A percentile compares a stretch with the other conserved stretches of the same genome.
Evolutionary conservation across 2,888 invertebrate species (phyloP).

Genomic region (Himalopsyche japonica): DNA sequence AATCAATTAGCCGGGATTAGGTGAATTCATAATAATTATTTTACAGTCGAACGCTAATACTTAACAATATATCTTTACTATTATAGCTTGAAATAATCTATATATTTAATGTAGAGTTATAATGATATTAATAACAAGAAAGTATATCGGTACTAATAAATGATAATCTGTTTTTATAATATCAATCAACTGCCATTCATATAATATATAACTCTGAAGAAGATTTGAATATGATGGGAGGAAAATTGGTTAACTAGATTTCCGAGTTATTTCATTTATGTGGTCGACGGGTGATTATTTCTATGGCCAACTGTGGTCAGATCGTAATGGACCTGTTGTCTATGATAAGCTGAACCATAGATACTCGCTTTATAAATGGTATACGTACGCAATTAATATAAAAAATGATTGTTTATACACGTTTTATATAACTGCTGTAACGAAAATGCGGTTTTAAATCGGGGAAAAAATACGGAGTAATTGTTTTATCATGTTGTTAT

Average conservation of each 20-base stretch:
- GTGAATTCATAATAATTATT: too few relatives aligned
- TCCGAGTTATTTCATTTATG: background rate
- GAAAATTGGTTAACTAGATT: background rate
- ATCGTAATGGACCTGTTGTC: background rate
- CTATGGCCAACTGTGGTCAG: background rate
- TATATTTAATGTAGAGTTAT: too few relatives aligned
- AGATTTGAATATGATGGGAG: background rate
- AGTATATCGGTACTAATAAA: background rate
- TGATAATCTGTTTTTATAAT: background rate
- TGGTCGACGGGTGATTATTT: background rate
- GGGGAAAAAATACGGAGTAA: background rate
- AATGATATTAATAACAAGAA: background rate
- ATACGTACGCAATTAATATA: background rate
- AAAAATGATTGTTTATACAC: background rate
- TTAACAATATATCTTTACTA: too few relatives aligned
- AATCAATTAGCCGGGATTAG: too few relatives aligned
- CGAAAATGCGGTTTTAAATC: background rate
- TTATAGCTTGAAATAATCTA: too few relatives aligned
- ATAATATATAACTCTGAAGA: background rate
- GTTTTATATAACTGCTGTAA: background rate
- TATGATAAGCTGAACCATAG: background rate
- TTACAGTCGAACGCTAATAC: too few relatives aligned
- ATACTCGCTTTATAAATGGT: background rate
- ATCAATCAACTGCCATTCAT: background rate
- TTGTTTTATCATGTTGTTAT: background rate